These are phyloP conservation scores for Ondatra zibethicus DNA, from an alignment of 2,113 vertebrate species.

Conservation along the genomic window DNA sequence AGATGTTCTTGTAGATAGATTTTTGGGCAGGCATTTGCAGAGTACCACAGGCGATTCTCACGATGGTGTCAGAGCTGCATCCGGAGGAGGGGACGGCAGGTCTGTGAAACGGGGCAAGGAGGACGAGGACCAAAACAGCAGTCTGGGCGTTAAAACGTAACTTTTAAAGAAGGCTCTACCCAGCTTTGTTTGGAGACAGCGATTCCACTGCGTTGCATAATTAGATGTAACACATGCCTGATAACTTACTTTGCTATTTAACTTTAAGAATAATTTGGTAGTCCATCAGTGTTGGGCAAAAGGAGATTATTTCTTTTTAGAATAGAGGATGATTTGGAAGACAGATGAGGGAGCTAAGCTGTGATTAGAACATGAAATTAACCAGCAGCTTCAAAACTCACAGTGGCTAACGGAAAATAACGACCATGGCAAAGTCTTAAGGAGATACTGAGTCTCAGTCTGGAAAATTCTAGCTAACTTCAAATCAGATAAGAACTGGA, in stretches of 20 bases:
- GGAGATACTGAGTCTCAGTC: not conserved
- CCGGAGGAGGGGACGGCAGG: constrained; percentile 75
- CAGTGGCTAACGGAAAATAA: constrained; percentile 40
- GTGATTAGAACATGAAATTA: constrained; percentile 57
- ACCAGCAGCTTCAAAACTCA: constrained; percentile 12
- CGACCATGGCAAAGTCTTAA: not conserved
- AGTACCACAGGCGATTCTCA: constrained; percentile 84
- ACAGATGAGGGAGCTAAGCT: constrained; percentile 12
- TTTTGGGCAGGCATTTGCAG: constrained; percentile 88
- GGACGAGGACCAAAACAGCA: not conserved
- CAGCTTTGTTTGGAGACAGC: constrained; percentile 27
- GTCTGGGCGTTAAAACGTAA: constrained; percentile 47
- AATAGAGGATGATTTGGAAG: constrained; percentile 64
- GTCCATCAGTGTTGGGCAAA: constrained; percentile 31
- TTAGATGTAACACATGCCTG: constrained; percentile 23
- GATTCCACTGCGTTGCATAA: constrained; percentile 28
- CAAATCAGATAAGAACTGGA: constrained; percentile 27
- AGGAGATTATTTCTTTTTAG: constrained; percentile 57
- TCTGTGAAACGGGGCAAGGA: constrained; percentile 70
- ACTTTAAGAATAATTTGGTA: constrained; percentile 59
- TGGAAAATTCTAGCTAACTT: constrained; percentile 34
- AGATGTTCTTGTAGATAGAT: constrained; percentile 89
- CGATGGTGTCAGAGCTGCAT: constrained; percentile 78
- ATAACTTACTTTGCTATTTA: constrained; percentile 56
- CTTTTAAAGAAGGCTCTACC: constrained; percentile 21